Base-by-base conservation (phyloP, 2,888 invertebrate genomes). In the Netelia inedita region DNA sequence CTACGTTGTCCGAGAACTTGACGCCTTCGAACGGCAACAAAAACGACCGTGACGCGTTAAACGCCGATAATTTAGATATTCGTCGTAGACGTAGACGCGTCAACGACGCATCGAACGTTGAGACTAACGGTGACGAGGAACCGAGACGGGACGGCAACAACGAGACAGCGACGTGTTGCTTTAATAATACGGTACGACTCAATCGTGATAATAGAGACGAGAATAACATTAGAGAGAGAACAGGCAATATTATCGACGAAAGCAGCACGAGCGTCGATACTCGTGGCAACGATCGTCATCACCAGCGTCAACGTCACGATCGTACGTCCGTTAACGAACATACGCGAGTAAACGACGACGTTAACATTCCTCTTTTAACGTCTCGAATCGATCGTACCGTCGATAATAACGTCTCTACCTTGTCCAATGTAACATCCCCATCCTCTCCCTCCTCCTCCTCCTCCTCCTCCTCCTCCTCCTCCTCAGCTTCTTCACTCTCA, bases 1-100 rank as follows among this genome's bases (percentile, higher is more conserved):
- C 28, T 95, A 88, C 68, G 93, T 88, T 95, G 90, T 87, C 90
- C 73, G 94, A 95, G 50, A 94, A 95, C 2, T 94, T 16, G 9
- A 57, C 19, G 55, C 55, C 3, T 46, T 10, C 94, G 86, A 95
- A 95, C 94, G 16, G 91, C 92, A 83, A 92, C 91, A 74, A 80
- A 46, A 80, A 85, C 63, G 80, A 66, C 82, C 1, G 89, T 88
- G 79, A 87, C 68, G 57, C 16, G 57, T 57, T 61, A 46, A n/a
- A 46, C 21, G 50, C 16, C 11, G 23, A 68, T 9, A 57, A 35
- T 10, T 46, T 59, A 43, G 80, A 76, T 3, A 41, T 21, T 19
- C 83, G 87, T 65, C 86, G 89, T 28, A 66, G 83, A 87, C 79
- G 83, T 55, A 69, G 82, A 86, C 55, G 66, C 41, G 61, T 57